Evolutionary conservation across 2,113 vertebrate genomes (phyloP).

Genomic region (Zeus faber): DNA sequence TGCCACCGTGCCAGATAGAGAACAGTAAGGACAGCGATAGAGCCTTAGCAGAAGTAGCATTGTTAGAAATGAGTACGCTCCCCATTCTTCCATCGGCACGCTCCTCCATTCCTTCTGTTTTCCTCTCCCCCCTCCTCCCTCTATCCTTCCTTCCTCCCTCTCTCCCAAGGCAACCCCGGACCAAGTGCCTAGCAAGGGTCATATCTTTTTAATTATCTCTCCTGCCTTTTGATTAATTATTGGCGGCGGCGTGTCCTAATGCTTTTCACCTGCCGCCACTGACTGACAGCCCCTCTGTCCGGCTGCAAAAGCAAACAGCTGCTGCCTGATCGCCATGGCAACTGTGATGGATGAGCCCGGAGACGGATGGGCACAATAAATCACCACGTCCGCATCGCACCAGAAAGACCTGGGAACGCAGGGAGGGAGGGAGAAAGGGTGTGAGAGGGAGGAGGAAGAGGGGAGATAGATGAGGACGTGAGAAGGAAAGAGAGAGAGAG

Average conservation of each 20-base stretch:
- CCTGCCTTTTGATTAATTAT: slow-evolving; percentile 99
- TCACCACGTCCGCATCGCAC: slow-evolving; percentile 87
- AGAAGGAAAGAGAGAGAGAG: slow-evolving; percentile 2
- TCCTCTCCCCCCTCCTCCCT: slow-evolving; percentile 1
- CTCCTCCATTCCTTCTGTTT: slow-evolving; percentile 32
- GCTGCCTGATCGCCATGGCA: slow-evolving; percentile 99
- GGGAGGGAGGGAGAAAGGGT: slow-evolving; percentile 38
- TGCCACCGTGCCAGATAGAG: too few relatives aligned
- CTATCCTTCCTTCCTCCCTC: slow-evolving; percentile 66
- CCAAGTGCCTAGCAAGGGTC: slow-evolving; percentile 98
- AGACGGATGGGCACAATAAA: slow-evolving; percentile 99
- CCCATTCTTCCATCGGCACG: slow-evolving; percentile 29
- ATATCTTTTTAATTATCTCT: slow-evolving; percentile 99
- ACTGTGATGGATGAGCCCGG: slow-evolving; percentile 99
- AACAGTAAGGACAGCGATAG: too few relatives aligned
- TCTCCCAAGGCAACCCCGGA: slow-evolving; percentile 86
- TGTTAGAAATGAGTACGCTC: too few relatives aligned
- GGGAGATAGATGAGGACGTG: too few relatives aligned
- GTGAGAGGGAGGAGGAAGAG: slow-evolving; percentile 71
- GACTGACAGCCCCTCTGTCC: slow-evolving; percentile 99
- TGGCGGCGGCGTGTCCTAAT: slow-evolving; percentile 99
- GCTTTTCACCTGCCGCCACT: slow-evolving; percentile 99
- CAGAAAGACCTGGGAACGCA: slow-evolving; percentile 90
- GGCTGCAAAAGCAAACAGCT: slow-evolving; percentile 99
- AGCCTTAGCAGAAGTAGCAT: too few relatives aligned